phyloP scores from a whole-genome alignment of 2,888 invertebrate species.

The Micoletzkya japonica region DNA sequence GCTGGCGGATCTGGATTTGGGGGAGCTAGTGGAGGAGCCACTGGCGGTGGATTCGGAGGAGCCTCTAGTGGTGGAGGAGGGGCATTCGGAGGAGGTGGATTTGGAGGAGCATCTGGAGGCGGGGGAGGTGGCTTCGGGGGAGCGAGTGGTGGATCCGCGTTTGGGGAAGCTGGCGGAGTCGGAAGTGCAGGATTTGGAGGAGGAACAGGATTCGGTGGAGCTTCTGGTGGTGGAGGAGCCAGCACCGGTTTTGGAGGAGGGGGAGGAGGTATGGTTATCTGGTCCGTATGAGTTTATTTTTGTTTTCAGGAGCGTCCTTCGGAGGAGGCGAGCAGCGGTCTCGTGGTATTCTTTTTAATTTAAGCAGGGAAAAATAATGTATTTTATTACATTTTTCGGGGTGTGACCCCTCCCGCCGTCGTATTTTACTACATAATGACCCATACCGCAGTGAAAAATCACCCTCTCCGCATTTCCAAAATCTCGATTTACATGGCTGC shows the following conservation, averaged over 20 bases:
- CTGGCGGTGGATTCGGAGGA: conserved; percentile 30
- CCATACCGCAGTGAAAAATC: no score
- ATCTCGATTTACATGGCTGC: no score
- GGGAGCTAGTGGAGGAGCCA: conserved; percentile 17
- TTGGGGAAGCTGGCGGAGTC: conserved; percentile 7
- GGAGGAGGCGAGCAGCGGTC: no score
- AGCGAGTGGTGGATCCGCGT: conserved; percentile 29
- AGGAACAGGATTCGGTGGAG: no score
- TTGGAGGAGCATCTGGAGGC: conserved; percentile 22
- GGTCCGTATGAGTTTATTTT: not conserved
- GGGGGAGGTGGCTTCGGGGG: conserved; percentile 23
- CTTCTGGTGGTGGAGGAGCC: conserved; percentile 19
- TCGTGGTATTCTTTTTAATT: not conserved
- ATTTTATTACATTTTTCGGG: no score
- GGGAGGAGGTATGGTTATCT: conserved; percentile 31
- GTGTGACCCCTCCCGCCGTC: no score
- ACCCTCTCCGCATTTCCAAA: no score
- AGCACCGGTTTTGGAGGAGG: not conserved
- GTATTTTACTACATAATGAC: no score
- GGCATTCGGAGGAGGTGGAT: conserved; percentile 31
- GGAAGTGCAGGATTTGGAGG: not conserved
- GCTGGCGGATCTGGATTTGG: conserved; percentile 29
- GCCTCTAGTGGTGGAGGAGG: conserved; percentile 17
- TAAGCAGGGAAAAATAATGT: no score
- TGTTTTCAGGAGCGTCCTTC: conserved; percentile 16